phyloP scores from a whole-genome alignment of 1,140 invertebrate species.

The Panagrolaimus sp. region DNA sequence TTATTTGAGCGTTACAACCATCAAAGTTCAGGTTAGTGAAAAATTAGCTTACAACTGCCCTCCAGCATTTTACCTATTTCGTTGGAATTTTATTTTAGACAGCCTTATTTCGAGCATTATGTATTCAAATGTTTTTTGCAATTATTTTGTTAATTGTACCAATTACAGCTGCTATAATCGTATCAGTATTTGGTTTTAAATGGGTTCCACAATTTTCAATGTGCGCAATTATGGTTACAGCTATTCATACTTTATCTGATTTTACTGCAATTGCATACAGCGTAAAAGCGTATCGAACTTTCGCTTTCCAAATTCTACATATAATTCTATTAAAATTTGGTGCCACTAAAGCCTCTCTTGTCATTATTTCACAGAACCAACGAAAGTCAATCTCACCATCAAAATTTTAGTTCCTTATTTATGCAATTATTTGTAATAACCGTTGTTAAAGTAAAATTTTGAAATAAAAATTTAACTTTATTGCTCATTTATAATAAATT shows the following conservation, averaged over 20 bases:
- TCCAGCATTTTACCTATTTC: background rate
- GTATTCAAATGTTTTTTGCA: background rate
- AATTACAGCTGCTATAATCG: background rate
- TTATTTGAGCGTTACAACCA: background rate
- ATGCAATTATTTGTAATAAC: too few relatives aligned
- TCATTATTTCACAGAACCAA: too few relatives aligned
- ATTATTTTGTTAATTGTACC: background rate
- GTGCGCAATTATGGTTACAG: background rate
- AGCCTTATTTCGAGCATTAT: background rate
- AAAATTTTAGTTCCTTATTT: too few relatives aligned
- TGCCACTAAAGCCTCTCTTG: too few relatives aligned
- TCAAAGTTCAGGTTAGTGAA: background rate
- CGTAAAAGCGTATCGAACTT: too few relatives aligned
- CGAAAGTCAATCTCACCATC: too few relatives aligned
- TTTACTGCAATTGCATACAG: background rate
- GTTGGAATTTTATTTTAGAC: background rate
- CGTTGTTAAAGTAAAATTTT: too few relatives aligned
- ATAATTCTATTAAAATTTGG: too few relatives aligned
- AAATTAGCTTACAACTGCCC: background rate
- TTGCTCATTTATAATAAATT: too few relatives aligned
- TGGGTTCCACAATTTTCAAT: background rate
- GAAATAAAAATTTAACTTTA: too few relatives aligned
- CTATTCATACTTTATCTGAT: background rate
- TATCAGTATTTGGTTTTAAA: background rate
- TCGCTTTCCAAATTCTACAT: too few relatives aligned